Percentiles rank a stretch among this genome's conserved stretches.
These are phyloP conservation scores for Lasioglossum lativentre DNA, from an alignment of 2,888 invertebrate species.

Conservation along the genomic window DNA sequence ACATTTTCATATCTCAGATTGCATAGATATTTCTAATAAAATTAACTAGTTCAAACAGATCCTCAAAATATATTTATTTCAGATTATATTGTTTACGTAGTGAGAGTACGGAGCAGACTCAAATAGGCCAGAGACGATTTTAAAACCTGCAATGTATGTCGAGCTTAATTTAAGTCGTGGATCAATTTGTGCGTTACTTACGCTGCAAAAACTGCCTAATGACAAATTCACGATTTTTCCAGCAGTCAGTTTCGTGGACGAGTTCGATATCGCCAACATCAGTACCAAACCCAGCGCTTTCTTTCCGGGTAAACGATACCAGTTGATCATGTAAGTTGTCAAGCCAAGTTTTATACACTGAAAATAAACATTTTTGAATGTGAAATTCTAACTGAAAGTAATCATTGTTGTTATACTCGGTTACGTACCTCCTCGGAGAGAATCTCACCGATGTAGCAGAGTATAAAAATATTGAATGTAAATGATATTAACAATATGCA, in stretches of 20 bases:
- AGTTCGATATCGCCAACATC: constrained; percentile 70
- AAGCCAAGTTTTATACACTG: constrained; percentile 71
- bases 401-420: neutral
- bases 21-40: neutral
- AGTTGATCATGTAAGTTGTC: constrained; percentile 75
- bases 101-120: constrained; percentile 67
- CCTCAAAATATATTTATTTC: constrained; percentile 5
- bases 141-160: constrained; percentile 59
- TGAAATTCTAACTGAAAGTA: neutral
- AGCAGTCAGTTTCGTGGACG: constrained; percentile 76
- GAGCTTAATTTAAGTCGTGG: neutral
- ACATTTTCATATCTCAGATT: neutral
- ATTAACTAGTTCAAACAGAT: neutral
- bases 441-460: constrained; percentile 79
- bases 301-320: constrained; percentile 73
- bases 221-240: constrained; percentile 77
- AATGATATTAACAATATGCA: constrained; percentile 75
- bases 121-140: constrained; percentile 70
- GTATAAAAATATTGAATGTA: constrained; percentile 78
- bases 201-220: constrained; percentile 73
- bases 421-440: constrained; percentile 74
- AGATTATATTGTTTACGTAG: constrained; percentile 12
- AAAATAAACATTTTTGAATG: neutral
- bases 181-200: constrained; percentile 46
- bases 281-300: constrained; percentile 72